A percentile compares a stretch with the other conserved stretches of the same genome.
Evolutionary conservation across 1,140 invertebrate genomes (phyloP).

Genomic region (Papilio polyxenes): DNA sequence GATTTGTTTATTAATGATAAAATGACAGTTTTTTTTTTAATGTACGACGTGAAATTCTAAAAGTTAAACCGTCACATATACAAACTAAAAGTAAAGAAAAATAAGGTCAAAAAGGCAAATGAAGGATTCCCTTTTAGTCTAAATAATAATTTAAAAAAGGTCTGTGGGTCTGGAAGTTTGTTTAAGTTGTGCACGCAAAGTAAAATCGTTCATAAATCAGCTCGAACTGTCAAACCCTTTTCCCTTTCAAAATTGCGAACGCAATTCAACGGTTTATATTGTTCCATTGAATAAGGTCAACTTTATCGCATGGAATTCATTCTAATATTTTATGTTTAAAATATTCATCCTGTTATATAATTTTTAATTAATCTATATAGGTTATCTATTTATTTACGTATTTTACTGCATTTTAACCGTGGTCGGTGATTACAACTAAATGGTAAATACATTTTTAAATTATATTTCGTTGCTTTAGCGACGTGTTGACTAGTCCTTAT

Average conservation of each 20-base stretch:
- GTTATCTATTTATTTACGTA: neutral
- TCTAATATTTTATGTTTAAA: neutral
- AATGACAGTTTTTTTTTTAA: neutral
- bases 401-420: neutral
- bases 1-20: neutral
- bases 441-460: too few species aligned
- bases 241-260: neutral
- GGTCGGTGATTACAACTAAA: too few species aligned
- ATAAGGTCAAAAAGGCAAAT: neutral
- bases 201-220: constrained; percentile 20
- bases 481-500: neutral
- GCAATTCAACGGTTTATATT: neutral
- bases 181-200: neutral
- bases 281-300: neutral
- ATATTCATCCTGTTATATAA: neutral
- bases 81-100: neutral
- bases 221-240: neutral
- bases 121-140: neutral
- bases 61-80: too few species aligned
- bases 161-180: constrained; percentile 1
- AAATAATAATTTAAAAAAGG: constrained; percentile 11
- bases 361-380: neutral
- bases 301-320: neutral
- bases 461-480: neutral
- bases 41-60: neutral